Conservation (phyloP, 53 echinoderm and acorn worm species). For the Astropecten irregularis region DNA sequence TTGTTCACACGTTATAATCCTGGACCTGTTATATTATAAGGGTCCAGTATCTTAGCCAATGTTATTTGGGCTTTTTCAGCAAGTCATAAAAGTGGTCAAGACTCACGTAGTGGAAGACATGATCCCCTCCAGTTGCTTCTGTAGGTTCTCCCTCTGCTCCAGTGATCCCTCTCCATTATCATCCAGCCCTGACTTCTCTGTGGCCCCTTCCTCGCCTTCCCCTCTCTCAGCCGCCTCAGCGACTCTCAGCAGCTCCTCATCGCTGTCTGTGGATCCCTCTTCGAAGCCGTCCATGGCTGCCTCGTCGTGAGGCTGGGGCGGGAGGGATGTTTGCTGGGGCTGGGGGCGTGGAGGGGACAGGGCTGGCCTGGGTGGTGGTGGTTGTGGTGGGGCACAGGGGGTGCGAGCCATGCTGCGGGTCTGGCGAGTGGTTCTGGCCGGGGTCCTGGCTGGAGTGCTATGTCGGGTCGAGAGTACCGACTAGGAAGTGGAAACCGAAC, state of each 20-base stretch:
- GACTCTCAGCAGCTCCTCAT: constrained; percentile 82
- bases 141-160: constrained; percentile 82
- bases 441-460: constrained; percentile 38
- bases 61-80: too few species aligned
- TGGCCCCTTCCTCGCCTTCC: constrained; percentile 7
- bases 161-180: constrained; percentile 60
- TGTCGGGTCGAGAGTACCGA: constrained; percentile 36
- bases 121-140: constrained; percentile 89
- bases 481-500: not conserved
- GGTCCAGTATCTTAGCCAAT: too few species aligned
- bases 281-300: constrained; percentile 44
- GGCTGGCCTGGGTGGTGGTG: not conserved
- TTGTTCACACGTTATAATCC: too few species aligned
- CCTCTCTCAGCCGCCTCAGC: constrained; percentile 33
- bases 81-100: too few species aligned
- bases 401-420: constrained; percentile 36
- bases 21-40: too few species aligned
- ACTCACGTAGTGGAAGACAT: constrained; percentile 91
- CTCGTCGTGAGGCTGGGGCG: constrained; percentile 25
- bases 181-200: not conserved
- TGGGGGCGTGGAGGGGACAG: not conserved
- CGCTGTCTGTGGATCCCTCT: constrained; percentile 50
- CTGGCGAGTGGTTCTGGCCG: constrained; percentile 31
- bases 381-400: constrained; percentile 3
- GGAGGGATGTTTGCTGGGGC: not conserved